Evolutionary conservation across 2,797 vertebrate species (phyloP).

Genomic region (Chelidonichthys spinosus): DNA sequence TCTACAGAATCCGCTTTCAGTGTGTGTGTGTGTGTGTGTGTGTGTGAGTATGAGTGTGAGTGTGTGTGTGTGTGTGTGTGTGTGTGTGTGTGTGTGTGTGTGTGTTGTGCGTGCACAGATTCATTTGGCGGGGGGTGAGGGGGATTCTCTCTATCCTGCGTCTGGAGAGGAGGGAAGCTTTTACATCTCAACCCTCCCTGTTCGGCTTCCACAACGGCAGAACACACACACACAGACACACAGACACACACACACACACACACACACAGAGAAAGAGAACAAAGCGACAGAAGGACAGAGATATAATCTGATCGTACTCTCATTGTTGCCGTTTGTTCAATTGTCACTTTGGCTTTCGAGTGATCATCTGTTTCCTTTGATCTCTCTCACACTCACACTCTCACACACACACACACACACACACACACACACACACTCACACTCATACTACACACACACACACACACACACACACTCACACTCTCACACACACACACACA

Average conservation of each 20-base stretch:
- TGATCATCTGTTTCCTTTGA: constrained; percentile 43
- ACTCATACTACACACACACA: too few relatives aligned
- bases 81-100: constrained; percentile 31
- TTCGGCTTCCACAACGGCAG: constrained; percentile 32
- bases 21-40: neutral
- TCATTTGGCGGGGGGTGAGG: constrained; percentile 43
- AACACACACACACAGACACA: neutral
- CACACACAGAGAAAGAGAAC: constrained; percentile 32
- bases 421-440: neutral
- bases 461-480: too few relatives aligned
- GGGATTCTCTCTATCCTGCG: constrained; percentile 46
- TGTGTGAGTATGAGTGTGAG: constrained; percentile 16
- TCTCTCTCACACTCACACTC: neutral
- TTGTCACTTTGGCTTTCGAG: constrained; percentile 54
- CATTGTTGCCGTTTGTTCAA: constrained; percentile 54
- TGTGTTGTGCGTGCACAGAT: constrained; percentile 40
- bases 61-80: constrained; percentile 26
- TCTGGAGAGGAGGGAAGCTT: constrained; percentile 49
- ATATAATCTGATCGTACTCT: constrained; percentile 58
- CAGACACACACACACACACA: neutral
- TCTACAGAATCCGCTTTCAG: constrained; percentile 49
- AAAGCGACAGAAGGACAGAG: constrained; percentile 50
- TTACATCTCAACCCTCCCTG: constrained; percentile 52
- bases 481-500: too few relatives aligned
- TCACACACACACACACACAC: neutral